Percentiles rank a stretch among this genome's conserved stretches.
phyloP scores from a whole-genome alignment of 2,113 vertebrate species.

The Lepidiolamprologus cunningtoni region DNA sequence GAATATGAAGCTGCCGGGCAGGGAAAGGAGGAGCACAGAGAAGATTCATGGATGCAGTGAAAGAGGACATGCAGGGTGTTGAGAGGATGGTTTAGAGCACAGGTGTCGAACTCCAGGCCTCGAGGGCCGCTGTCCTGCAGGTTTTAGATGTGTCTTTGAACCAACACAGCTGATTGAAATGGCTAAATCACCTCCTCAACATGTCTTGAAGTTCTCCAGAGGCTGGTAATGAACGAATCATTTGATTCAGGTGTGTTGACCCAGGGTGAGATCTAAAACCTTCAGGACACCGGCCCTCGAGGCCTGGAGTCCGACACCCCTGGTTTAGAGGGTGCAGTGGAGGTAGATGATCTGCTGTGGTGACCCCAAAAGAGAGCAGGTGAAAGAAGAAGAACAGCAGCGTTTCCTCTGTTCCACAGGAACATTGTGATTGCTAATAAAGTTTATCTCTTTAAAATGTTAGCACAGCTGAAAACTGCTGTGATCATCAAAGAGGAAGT shows the following conservation, averaged over 20 bases:
- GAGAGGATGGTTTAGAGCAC: neutral
- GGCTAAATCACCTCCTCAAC: too few species aligned
- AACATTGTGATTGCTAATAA: neutral
- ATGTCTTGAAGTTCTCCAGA: too few species aligned
- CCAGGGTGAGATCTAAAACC: too few species aligned
- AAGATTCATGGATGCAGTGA: neutral
- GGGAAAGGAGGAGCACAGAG: neutral
- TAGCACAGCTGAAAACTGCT: rapidly evolving
- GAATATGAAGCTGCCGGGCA: neutral
- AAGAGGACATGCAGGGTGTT: neutral
- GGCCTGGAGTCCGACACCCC: too few species aligned
- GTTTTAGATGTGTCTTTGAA: too few species aligned
- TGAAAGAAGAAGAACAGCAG: rapidly evolving
- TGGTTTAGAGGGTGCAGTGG: neutral
- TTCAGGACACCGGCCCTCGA: too few species aligned
- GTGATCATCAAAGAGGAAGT: neutral
- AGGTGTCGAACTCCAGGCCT: too few species aligned
- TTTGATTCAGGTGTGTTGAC: too few species aligned
- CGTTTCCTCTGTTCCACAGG: neutral
- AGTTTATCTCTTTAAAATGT: neutral
- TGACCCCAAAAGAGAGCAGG: neutral
- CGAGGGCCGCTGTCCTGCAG: too few species aligned
- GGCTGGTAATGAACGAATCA: too few species aligned
- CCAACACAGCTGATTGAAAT: too few species aligned
- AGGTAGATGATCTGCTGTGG: neutral